Percentiles rank a stretch among this genome's conserved stretches.
Conservation (phyloP, 2,797 vertebrate genomes). For the Gadopsis bispinosus region DNA sequence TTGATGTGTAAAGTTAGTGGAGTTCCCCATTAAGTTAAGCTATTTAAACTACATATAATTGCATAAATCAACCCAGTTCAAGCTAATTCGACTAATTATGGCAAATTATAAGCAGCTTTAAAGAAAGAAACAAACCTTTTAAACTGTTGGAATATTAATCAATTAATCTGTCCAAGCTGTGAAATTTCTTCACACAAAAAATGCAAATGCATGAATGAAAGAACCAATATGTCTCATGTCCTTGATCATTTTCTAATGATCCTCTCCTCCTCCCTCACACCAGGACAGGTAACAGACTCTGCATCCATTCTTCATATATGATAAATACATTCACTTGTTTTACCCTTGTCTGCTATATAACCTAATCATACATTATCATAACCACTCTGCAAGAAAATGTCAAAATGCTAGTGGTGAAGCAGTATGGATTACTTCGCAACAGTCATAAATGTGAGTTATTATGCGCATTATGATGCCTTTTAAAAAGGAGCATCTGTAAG, state of each 20-base stretch:
- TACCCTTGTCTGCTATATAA: neutral
- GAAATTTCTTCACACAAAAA: neutral
- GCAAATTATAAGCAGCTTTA: neutral
- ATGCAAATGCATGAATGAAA: neutral
- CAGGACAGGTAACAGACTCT: conserved; percentile 12
- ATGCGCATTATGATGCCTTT: neutral
- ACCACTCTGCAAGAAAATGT: neutral
- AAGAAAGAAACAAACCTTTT: neutral
- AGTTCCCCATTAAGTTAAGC: neutral
- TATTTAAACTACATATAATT: neutral
- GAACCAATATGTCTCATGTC: neutral
- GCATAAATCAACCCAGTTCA: neutral
- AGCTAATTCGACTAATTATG: neutral
- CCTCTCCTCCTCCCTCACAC: neutral
- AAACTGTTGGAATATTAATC: neutral
- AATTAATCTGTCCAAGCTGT: neutral
- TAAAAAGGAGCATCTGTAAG: conserved; percentile 12
- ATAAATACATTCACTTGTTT: conserved; percentile 2
- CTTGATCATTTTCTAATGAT: neutral
- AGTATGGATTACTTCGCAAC: neutral
- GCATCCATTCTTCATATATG: neutral
- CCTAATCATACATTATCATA: neutral
- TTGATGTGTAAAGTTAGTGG: neutral
- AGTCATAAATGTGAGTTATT: neutral
- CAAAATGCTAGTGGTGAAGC: neutral